phyloP scores from a whole-genome alignment of 2,797 vertebrate genomes.

The Poecile montanus region DNA sequence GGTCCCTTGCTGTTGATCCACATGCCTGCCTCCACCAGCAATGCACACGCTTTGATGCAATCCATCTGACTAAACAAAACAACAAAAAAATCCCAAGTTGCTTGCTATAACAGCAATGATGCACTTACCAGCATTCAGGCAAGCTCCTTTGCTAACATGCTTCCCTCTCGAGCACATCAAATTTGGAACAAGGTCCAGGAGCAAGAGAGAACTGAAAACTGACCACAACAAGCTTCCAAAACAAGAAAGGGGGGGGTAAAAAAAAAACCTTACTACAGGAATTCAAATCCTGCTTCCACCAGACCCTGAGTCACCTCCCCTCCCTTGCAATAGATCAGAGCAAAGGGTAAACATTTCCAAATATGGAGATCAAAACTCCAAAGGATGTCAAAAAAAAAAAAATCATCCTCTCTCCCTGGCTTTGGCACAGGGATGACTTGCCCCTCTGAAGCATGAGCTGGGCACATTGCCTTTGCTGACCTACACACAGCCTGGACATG shows the following conservation, averaged over 20 bases:
- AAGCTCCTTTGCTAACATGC: constrained; percentile 41
- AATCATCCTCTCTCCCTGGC: constrained; percentile 76
- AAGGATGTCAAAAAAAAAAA: constrained; percentile 85
- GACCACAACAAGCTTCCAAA: constrained; percentile 72
- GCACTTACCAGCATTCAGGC: constrained; percentile 70
- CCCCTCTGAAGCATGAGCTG: constrained; percentile 57
- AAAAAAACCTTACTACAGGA: constrained; percentile 69
- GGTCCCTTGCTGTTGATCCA: constrained; percentile 37
- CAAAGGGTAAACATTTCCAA: constrained; percentile 99
- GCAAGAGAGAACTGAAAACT: constrained; percentile 68
- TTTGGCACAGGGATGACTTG: constrained; percentile 79
- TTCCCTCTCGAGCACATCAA: constrained; percentile 30
- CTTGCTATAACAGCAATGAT: constrained; percentile 27
- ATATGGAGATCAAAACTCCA: constrained; percentile 94
- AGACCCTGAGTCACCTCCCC: constrained; percentile 90
- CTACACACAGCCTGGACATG: neutral
- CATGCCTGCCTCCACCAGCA: neutral
- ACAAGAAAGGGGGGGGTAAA: constrained; percentile 47
- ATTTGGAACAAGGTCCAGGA: constrained; percentile 67
- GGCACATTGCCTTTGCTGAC: constrained; percentile 59
- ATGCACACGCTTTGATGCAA: neutral
- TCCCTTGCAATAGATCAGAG: constrained; percentile 92
- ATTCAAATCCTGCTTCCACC: constrained; percentile 82
- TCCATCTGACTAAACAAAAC: constrained; percentile 22
- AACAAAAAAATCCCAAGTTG: neutral